Evolutionary conservation across 2,113 vertebrate species (phyloP).

Genomic region (Pipa parva): DNA sequence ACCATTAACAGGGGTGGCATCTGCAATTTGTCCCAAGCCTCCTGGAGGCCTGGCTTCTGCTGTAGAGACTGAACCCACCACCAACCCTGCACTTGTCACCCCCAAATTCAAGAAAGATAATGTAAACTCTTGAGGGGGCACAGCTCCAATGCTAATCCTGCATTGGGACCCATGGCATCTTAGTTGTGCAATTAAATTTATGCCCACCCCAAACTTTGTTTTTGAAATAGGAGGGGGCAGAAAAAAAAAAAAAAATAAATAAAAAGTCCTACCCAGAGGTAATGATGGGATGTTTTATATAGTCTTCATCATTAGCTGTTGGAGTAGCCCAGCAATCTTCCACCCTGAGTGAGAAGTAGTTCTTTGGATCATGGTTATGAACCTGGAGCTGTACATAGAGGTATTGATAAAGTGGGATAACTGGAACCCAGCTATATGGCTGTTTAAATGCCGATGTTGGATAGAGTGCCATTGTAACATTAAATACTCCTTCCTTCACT

Average conservation of each 20-base stretch:
- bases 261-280: slow-evolving; percentile 50
- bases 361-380: slow-evolving; percentile 50
- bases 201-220: no score
- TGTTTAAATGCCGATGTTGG: slow-evolving; percentile 44
- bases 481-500: slow-evolving; percentile 56
- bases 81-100: no score
- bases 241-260: not conserved
- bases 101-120: no score
- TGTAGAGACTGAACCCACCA: no score
- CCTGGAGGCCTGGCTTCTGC: no score
- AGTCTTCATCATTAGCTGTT: not conserved
- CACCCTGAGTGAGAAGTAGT: slow-evolving; percentile 49
- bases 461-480: slow-evolving; percentile 51
- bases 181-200: no score
- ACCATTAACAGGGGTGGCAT: no score
- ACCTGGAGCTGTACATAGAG: slow-evolving; percentile 53
- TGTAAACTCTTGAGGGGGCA: no score
- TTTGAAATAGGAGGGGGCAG: no score
- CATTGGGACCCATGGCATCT: no score
- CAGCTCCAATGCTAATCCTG: no score
- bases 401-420: not conserved
- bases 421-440: not conserved
- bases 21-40: no score
- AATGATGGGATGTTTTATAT: slow-evolving; percentile 42
- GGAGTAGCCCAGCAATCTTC: slow-evolving; percentile 59